phyloP scores from a whole-genome alignment of 35 echinoderm and acorn worm genomes.

The Stichopus chloronotus region DNA sequence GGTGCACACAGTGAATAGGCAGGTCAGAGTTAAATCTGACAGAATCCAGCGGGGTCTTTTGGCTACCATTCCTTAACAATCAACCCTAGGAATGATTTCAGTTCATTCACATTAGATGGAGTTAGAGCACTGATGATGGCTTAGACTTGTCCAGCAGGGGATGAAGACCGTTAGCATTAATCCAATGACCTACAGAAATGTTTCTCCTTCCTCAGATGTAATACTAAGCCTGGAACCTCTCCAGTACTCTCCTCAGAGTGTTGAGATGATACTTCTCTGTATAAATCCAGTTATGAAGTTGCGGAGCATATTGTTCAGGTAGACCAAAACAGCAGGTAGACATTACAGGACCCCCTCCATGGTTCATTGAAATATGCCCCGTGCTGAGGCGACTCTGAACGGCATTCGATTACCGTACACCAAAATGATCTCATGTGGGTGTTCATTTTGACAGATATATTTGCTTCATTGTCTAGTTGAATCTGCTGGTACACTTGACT shows the following conservation, averaged over 20 bases:
- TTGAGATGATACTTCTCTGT: conserved; percentile 42
- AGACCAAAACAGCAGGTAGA: conserved; percentile 2
- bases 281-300: conserved; percentile 36
- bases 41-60: too few species aligned
- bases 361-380: conserved; percentile 51
- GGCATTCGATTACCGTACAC: conserved; percentile 57
- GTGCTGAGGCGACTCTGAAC: conserved; percentile 61
- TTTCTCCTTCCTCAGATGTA: conserved; percentile 30
- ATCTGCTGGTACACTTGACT: conserved; percentile 62
- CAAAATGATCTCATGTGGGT: conserved; percentile 65
- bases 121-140: conserved; percentile 48
- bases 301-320: conserved; percentile 64
- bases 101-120: conserved; percentile 57
- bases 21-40: too few species aligned
- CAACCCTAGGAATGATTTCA: conserved; percentile 63
- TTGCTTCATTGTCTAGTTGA: conserved; percentile 50
- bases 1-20: too few species aligned
- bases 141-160: conserved; percentile 53
- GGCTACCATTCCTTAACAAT: too few species aligned
- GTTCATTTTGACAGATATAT: conserved; percentile 33
- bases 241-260: conserved; percentile 29
- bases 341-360: conserved; percentile 56
- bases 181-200: conserved; percentile 54
- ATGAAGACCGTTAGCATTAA: conserved; percentile 63
- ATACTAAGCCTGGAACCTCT: neutral